Evolutionary conservation across 2,888 invertebrate genomes (phyloP).

Genomic region (Diarsia rubi): DNA sequence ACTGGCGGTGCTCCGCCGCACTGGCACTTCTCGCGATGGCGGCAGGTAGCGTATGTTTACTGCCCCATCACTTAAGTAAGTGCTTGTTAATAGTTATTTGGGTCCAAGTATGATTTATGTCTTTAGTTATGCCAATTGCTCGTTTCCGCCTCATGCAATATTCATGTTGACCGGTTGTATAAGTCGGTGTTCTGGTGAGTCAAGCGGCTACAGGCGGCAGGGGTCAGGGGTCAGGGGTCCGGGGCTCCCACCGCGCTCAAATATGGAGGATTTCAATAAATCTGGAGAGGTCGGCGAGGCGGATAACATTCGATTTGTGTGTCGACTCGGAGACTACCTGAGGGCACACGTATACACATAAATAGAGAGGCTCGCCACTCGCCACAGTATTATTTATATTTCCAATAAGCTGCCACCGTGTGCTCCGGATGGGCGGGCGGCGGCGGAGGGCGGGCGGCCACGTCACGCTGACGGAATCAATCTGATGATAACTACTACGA

Average conservation of each 20-base stretch:
- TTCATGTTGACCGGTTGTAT: constrained; percentile 38
- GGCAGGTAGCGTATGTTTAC: too few species aligned
- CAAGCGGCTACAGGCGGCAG: background rate
- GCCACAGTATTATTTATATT: constrained; percentile 53
- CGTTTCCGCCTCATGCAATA: constrained; percentile 35
- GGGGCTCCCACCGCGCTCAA: constrained; percentile 3
- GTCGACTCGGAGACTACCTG: constrained; percentile 34
- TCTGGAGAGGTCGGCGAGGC: constrained; percentile 27
- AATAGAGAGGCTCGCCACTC: constrained; percentile 19
- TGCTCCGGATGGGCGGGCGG: background rate
- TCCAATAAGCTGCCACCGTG: constrained; percentile 43
- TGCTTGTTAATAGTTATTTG: constrained; percentile 12
- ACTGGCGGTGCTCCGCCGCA: too few species aligned
- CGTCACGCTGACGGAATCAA: constrained; percentile 21
- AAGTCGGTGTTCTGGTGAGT: background rate
- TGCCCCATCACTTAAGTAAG: background rate
- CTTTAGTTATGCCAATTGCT: constrained; percentile 27
- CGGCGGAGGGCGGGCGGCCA: background rate
- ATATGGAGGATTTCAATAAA: constrained; percentile 51
- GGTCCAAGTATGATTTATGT: constrained; percentile 8
- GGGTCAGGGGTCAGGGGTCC: constrained; percentile 6
- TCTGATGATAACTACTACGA: constrained; percentile 8
- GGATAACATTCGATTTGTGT: constrained; percentile 52
- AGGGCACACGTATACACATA: constrained; percentile 34
- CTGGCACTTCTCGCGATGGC: too few species aligned